A percentile compares a stretch with the other conserved stretches of the same genome.
Conservation (phyloP, 2,888 invertebrate genomes). For the Mylabris sibirica region DNA sequence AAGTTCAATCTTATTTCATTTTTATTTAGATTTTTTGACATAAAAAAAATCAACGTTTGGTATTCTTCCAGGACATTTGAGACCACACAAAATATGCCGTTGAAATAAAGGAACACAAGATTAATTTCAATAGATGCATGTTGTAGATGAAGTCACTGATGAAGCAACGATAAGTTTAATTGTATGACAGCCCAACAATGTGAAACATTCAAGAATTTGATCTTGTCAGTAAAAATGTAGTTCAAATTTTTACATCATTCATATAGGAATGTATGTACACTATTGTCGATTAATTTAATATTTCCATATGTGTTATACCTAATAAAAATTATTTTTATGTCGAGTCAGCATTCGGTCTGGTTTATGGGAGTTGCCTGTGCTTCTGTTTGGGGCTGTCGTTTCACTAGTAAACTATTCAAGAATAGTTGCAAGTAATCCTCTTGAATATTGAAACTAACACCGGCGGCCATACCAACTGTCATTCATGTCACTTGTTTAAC, state of each 20-base stretch:
- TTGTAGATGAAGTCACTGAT: constrained; percentile 55
- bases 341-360: not conserved
- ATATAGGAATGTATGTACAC: constrained; percentile 13
- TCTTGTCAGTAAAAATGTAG: constrained; percentile 50
- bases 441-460: constrained; percentile 50
- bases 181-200: constrained; percentile 52
- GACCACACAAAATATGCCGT: constrained; percentile 30
- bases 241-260: constrained; percentile 39
- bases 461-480: constrained; percentile 60
- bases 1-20: not conserved
- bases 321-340: no score
- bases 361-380: constrained; percentile 21
- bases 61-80: not conserved
- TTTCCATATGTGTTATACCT: no score
- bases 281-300: constrained; percentile 2
- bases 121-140: constrained; percentile 37
- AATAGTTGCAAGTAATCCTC: constrained; percentile 54
- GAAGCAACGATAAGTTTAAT: constrained; percentile 53
- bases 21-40: not conserved
- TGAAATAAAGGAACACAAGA: constrained; percentile 24
- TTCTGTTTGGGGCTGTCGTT: constrained; percentile 43
- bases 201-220: constrained; percentile 53
- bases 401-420: constrained; percentile 34
- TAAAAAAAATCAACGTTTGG: not conserved
- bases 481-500: constrained; percentile 57